These are phyloP conservation scores for Alca torda DNA, from an alignment of 2,797 vertebrate genomes.

Conservation along the genomic window DNA sequence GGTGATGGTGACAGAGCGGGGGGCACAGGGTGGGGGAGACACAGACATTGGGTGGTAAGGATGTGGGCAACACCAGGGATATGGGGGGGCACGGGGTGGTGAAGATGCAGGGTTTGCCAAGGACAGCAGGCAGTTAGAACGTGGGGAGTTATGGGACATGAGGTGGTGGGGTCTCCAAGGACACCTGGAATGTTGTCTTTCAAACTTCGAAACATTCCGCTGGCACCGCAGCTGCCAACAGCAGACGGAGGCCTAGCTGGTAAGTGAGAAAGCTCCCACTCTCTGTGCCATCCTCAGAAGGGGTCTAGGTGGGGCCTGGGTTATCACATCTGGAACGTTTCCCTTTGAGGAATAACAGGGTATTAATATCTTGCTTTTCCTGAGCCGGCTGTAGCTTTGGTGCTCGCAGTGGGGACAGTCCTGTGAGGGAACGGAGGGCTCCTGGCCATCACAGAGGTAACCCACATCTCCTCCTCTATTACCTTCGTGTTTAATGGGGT, in stretches of 20 bases:
- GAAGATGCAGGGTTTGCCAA: background rate
- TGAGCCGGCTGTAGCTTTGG: background rate
- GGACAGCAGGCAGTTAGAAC: background rate
- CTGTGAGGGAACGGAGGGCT: background rate
- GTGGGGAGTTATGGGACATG: background rate
- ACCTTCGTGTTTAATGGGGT: fast-evolving
- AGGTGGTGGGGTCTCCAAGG: background rate
- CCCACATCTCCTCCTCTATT: background rate
- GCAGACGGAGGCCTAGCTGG: background rate
- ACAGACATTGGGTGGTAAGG: no score
- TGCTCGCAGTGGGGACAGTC: no score
- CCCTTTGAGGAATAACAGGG: background rate
- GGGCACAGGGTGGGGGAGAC: no score
- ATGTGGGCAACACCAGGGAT: background rate
- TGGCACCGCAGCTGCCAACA: background rate
- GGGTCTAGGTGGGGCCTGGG: no score
- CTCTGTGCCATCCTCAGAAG: no score
- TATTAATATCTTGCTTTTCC: background rate
- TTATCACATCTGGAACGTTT: background rate
- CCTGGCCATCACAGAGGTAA: background rate
- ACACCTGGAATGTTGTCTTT: background rate
- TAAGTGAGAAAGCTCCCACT: background rate
- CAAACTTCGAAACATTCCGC: fast-evolving
- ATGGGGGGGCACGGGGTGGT: fast-evolving
- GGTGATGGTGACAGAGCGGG: background rate